These are phyloP conservation scores for Hymenochirus boettgeri DNA, from an alignment of 2,113 vertebrate genomes.

Conservation along the genomic window DNA sequence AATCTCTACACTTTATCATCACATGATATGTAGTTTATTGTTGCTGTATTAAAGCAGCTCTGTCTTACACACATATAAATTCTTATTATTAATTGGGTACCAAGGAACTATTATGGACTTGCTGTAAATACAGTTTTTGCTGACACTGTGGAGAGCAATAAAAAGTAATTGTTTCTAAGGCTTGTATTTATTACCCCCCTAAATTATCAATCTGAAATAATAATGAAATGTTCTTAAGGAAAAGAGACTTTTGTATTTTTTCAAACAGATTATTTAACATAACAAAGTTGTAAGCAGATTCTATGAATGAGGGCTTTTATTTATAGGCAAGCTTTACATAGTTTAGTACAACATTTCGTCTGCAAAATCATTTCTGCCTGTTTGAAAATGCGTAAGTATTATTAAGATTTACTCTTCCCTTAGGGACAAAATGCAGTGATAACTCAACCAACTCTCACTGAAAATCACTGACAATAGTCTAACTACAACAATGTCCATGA, in stretches of 20 bases:
- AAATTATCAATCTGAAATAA: constrained; percentile 28
- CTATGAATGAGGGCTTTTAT: too few relatives aligned
- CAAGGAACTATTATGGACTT: constrained; percentile 30
- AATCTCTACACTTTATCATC: constrained; percentile 1
- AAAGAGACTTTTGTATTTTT: not conserved
- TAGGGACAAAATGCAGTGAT: too few relatives aligned
- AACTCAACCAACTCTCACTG: too few relatives aligned
- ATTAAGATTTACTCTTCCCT: too few relatives aligned
- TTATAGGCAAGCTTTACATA: too few relatives aligned
- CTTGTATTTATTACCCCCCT: constrained; percentile 30
- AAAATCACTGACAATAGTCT: too few relatives aligned
- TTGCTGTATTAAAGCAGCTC: not conserved
- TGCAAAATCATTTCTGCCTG: too few relatives aligned
- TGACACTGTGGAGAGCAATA: constrained; percentile 33
- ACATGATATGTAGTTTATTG: constrained; percentile 9
- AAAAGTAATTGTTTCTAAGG: constrained; percentile 40
- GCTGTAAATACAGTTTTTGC: constrained; percentile 37
- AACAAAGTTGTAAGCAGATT: too few relatives aligned
- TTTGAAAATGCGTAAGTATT: too few relatives aligned
- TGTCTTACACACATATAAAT: constrained; percentile 28
- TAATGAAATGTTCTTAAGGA: not conserved
- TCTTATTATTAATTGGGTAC: constrained; percentile 39
- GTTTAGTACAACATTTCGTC: too few relatives aligned
- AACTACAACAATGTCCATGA: too few relatives aligned
- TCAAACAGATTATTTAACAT: too few relatives aligned